These are phyloP conservation scores for Furcifer pardalis DNA, from an alignment of 2,797 vertebrate genomes.

Conservation along the genomic window DNA sequence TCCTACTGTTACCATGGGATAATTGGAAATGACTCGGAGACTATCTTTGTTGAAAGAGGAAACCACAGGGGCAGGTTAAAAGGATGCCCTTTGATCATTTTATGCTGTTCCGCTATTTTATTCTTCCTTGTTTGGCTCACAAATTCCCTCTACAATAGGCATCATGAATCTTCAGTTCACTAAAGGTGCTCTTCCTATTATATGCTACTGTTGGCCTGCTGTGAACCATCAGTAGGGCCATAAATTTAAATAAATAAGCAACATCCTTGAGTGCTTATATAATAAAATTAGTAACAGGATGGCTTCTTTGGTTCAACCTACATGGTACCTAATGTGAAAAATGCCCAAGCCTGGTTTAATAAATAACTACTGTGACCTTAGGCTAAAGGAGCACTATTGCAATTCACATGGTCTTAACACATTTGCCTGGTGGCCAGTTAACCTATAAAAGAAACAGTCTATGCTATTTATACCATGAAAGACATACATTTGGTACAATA, in stretches of 20 bases:
- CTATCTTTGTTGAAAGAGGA: not conserved
- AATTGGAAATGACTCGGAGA: not conserved
- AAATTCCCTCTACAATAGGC: not conserved
- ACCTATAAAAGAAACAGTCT: not conserved
- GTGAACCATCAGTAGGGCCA: not conserved
- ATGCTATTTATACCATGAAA: not conserved
- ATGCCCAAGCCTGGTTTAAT: not conserved
- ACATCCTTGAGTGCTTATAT: not conserved
- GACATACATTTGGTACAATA: not conserved
- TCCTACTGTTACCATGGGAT: not conserved
- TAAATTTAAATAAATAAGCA: not conserved
- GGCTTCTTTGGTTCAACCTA: not conserved
- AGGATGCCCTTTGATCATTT: not conserved
- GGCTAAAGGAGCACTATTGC: not conserved
- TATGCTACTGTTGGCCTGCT: not conserved
- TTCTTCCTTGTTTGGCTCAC: not conserved
- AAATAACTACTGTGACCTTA: not conserved
- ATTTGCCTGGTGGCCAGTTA: not conserved
- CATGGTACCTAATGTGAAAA: not conserved
- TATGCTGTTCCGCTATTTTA: not conserved
- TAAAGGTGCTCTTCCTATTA: not conserved
- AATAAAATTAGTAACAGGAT: constrained; percentile 5
- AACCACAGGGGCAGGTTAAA: not conserved
- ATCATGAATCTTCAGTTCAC: constrained; percentile 1
- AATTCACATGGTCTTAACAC: not conserved